Conservation (phyloP, 1,140 invertebrate genomes). For the Achroia grisella region DNA sequence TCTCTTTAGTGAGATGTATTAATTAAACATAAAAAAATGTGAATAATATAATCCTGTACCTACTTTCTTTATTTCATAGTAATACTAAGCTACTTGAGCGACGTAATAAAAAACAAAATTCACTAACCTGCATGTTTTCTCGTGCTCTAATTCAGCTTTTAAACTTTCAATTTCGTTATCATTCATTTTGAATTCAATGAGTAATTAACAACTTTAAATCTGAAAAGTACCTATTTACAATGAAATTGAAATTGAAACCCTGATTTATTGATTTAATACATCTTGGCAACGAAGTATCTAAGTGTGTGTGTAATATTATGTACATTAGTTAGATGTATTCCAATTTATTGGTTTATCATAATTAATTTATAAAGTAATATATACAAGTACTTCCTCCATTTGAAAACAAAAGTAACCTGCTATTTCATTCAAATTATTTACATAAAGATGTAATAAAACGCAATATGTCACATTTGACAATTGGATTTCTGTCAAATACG, state of each 20-base stretch:
- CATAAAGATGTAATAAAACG: too few relatives aligned
- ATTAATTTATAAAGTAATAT: too few relatives aligned
- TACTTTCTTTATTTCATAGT: too few relatives aligned
- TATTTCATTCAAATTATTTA: too few relatives aligned
- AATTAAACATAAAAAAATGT: neutral
- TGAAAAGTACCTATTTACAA: slow-evolving; percentile 1
- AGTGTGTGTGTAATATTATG: too few relatives aligned
- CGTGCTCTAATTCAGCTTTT: slow-evolving; percentile 66
- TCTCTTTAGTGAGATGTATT: slow-evolving; percentile 37
- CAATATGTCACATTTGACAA: too few relatives aligned
- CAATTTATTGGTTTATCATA: too few relatives aligned
- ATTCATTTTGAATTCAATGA: slow-evolving; percentile 32
- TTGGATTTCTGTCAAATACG: too few relatives aligned
- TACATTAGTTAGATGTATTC: too few relatives aligned
- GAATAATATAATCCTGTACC: slow-evolving; percentile 1
- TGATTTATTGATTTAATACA: slow-evolving; percentile 7
- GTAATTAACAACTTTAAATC: neutral
- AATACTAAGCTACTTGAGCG: too few relatives aligned
- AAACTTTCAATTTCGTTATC: slow-evolving; percentile 66
- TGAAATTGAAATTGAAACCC: neutral
- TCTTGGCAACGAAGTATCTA: slow-evolving; percentile 6
- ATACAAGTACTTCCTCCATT: too few relatives aligned
- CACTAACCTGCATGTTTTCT: slow-evolving; percentile 62
- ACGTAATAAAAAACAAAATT: neutral
- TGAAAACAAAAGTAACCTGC: too few relatives aligned